These are phyloP conservation scores for Orientallactaga sibirica DNA, from an alignment of 2,797 vertebrate species.

Conservation along the genomic window DNA sequence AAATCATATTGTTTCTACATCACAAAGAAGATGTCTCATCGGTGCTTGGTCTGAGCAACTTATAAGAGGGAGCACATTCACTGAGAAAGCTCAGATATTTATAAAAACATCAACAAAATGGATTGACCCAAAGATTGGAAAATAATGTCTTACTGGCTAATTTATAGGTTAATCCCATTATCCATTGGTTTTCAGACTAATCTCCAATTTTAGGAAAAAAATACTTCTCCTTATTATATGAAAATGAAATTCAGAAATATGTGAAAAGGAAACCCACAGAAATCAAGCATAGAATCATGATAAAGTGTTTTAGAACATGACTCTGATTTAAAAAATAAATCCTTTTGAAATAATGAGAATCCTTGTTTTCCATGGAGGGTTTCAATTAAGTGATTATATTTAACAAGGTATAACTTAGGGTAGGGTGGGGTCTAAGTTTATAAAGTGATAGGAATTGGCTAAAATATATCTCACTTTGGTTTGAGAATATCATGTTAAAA, in stretches of 20 bases:
- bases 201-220: not conserved
- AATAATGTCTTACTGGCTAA: not conserved
- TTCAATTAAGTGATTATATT: not conserved
- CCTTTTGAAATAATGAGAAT: conserved; percentile 6
- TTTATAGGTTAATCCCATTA: not conserved
- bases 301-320: not conserved
- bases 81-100: not conserved
- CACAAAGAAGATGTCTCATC: not conserved
- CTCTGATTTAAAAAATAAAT: conserved; percentile 38
- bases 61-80: not conserved
- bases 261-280: not conserved
- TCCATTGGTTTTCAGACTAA: not conserved
- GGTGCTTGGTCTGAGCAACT: not conserved
- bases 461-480: not conserved
- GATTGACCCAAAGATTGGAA: not conserved
- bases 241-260: conserved; percentile 42
- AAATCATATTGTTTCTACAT: not conserved
- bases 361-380: conserved; percentile 3
- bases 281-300: not conserved
- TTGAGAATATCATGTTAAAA: not conserved
- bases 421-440: not conserved
- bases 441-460: not conserved
- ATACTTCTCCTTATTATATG: not conserved
- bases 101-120: not conserved
- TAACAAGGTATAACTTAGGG: not conserved